Base-by-base conservation (phyloP, 2,113 vertebrate genomes). In the Atrichornis clamosus region DNA sequence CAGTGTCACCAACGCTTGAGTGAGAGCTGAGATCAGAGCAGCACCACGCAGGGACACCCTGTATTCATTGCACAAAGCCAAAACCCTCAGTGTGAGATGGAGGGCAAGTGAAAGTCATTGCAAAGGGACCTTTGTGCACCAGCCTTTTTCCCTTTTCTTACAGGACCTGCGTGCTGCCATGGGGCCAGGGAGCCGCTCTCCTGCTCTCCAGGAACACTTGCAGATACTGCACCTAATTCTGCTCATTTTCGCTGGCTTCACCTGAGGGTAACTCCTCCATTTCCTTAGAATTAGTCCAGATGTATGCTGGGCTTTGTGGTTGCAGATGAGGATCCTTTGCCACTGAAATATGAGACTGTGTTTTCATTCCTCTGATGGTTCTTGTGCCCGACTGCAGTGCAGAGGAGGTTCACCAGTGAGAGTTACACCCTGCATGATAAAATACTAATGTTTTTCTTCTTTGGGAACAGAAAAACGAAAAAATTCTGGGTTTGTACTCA, bases 81-180 rank as follows among this genome's bases (percentile, higher is more conserved):
- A n/a, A 74, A 13, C 55, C 37, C 86, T 5, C 53, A 10, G 7
- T 11, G 4, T 15, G 39, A 90, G 72, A 5, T 13, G 30, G 89
- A 44, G 53, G 65, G 23, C 63, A n/a, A 49, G 60, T 37, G 49
- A 46, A 74, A 86, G 69, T 26, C 83, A 9, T 19, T 35, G 65
- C 58, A 75, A 75, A 63, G 33, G 74, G 24, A 11, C 64, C 39
- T 84, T 46, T 81, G 60, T 67, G 68, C 52, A 15, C 21, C 73
- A 63, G 52, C 24, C 63, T 72, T 81, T 69, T n/a, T 70, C 53
- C n/a, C 17, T 70, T 53, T 49, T 10, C 47, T 23, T 13, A 26
- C 0, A 0, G 55, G 19, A 6, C 32, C 27, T 23, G 13, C 11
- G 32, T n/a, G 79, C 83, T 65, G 49, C 67, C 22, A 0, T 0